phyloP scores from a whole-genome alignment of 2,797 vertebrate genomes.

The Loris lydekkerianus region DNA sequence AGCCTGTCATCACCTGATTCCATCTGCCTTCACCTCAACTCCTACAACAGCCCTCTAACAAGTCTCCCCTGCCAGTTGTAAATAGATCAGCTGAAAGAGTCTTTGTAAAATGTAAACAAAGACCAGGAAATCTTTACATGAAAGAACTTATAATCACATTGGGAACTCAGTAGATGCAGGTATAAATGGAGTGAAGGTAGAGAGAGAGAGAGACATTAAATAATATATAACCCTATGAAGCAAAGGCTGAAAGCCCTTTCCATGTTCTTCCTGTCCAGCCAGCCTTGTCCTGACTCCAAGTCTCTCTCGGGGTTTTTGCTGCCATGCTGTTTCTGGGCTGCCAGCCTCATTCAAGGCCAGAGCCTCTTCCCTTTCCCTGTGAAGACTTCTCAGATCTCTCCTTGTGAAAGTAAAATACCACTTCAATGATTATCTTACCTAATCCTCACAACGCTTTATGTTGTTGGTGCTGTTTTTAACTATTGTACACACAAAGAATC shows the following conservation, averaged over 20 bases:
- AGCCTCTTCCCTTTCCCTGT: background rate
- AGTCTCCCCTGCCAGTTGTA: background rate
- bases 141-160: background rate
- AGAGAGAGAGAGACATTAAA: background rate
- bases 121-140: background rate
- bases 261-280: background rate
- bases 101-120: constrained; percentile 15
- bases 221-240: background rate
- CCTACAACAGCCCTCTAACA: background rate
- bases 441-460: background rate
- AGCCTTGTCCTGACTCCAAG: background rate
- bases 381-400: background rate
- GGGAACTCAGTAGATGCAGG: background rate
- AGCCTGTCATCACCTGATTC: background rate
- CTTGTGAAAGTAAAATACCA: background rate
- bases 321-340: background rate
- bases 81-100: background rate
- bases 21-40: background rate
- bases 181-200: background rate
- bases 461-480: background rate
- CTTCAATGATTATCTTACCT: background rate
- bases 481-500: background rate
- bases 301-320: background rate
- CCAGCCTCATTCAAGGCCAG: background rate
- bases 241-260: background rate